Base-by-base conservation (phyloP, 92 coral and sea anemone species). In the Chrysogorgia sp. region DNA sequence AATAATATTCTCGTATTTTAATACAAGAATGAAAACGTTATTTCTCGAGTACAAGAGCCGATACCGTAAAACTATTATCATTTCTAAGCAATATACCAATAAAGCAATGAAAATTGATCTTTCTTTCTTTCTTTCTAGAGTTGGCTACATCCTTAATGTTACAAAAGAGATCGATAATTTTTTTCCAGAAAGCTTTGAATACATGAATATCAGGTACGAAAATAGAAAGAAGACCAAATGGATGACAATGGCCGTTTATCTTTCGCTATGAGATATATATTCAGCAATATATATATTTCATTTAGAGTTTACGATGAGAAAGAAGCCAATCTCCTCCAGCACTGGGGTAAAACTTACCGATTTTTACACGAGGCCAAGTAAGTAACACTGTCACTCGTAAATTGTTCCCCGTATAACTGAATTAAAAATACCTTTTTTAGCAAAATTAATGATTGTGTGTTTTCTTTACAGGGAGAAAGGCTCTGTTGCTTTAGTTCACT, bases 101-200 rank as follows among this genome's bases (percentile, higher is more conserved):
- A n/a, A n/a, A 47, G 15, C 22, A 22, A 3, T 40, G 29, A 50
- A 25, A 29, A 40, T 19, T 8, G 17, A 58, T 20, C 77, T 10
- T 43, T 76, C 22, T 43, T 28, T 32, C 26, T 56, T n/a, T 62
- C 45, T 30, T 61, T 63, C 23, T 77, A 92, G 98, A 61, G 84
- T 94, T 87, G 98, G 91, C 26, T 94, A 80, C 71, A 89, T 94
- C 60, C 82, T 94, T 45, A 94, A 94, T 59, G 80, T 94, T 4
- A 91, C 98, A 10, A 91, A 90, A 68, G 98, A 94, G 55, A 90
- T 94, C 45, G 98, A 94, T 63, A 94, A 94, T 75, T 94, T 94
- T 82, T 94, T 94, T 58, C 91, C 90, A 22, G 98, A 97, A 34
- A 94, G 97, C 4, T 94, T 94, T 75, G 63, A 56, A 31, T 94